Evolutionary conservation across 2,113 vertebrate genomes (phyloP).

Genomic region (Lethenteron reissneri): DNA sequence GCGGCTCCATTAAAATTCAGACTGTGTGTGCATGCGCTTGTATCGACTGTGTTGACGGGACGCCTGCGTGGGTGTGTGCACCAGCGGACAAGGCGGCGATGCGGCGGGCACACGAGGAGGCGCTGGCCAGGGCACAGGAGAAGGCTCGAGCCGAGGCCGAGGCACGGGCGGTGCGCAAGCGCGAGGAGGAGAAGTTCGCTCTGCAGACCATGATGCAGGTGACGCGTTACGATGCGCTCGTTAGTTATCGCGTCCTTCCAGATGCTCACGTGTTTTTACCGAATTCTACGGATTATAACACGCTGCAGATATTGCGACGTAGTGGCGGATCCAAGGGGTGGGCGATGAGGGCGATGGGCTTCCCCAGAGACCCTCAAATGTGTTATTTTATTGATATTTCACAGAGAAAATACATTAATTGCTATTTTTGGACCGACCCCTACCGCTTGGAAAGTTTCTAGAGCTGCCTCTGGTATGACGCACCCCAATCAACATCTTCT

Average conservation of each 20-base stretch:
- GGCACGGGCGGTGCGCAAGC: slow-evolving; percentile 27
- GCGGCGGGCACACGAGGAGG: slow-evolving; percentile 34
- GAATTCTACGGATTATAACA: neutral
- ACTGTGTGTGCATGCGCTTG: no score
- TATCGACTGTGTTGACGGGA: neutral
- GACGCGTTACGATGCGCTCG: slow-evolving; percentile 7
- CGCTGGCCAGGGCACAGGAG: slow-evolving; percentile 37
- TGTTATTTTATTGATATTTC: no score
- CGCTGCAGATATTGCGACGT: neutral
- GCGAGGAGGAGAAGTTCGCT: slow-evolving; percentile 41
- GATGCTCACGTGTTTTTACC: slow-evolving; percentile 6
- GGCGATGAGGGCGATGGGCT: no score
- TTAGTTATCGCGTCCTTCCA: slow-evolving; percentile 12
- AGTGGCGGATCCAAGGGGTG: no score
- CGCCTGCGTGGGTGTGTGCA: slow-evolving; percentile 9
- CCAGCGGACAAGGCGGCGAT: slow-evolving; percentile 38
- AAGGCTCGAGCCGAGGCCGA: slow-evolving; percentile 26
- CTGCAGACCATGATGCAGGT: slow-evolving; percentile 62
- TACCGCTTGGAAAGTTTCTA: no score
- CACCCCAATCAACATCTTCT: no score
- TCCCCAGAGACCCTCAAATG: no score
- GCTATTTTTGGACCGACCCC: no score
- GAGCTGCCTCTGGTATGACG: no score
- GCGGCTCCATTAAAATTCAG: no score
- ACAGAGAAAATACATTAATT: no score